Percentiles rank a stretch among this genome's conserved stretches.
These are phyloP conservation scores for Macrocentrus cingulum DNA, from an alignment of 1,140 invertebrate genomes.

Conservation along the genomic window DNA sequence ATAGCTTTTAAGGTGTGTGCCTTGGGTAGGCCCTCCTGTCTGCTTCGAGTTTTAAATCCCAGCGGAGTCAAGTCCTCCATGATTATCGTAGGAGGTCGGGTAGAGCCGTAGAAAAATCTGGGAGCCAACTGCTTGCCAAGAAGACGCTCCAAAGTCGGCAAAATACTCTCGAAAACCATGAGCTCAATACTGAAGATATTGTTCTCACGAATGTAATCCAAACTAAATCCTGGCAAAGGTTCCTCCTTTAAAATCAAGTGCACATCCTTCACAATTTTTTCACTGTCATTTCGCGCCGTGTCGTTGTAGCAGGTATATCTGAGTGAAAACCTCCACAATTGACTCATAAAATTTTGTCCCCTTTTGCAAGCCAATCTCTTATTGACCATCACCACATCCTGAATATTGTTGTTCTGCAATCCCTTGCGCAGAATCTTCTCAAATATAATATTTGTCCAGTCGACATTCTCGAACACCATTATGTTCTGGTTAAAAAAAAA, in stretches of 20 bases:
- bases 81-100: slow-evolving; percentile 5
- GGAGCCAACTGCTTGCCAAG: slow-evolving; percentile 7
- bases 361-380: not conserved
- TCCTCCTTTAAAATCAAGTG: slow-evolving; percentile 17
- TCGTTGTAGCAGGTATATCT: slow-evolving; percentile 1
- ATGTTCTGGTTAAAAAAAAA: slow-evolving; percentile 1
- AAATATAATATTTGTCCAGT: slow-evolving; percentile 17
- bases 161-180: slow-evolving; percentile 6
- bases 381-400: slow-evolving; percentile 11
- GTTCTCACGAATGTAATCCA: slow-evolving; percentile 13
- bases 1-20: slow-evolving; percentile 15
- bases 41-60: slow-evolving; percentile 5
- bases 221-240: slow-evolving; percentile 9
- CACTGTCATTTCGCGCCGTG: not conserved
- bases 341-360: slow-evolving; percentile 17
- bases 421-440: slow-evolving; percentile 8
- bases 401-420: not conserved
- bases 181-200: slow-evolving; percentile 8
- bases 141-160: slow-evolving; percentile 1
- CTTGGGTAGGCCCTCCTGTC: slow-evolving; percentile 5
- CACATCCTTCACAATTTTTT: not conserved
- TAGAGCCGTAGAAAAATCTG: slow-evolving; percentile 10
- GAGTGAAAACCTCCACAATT: slow-evolving; percentile 11
- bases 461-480: slow-evolving; percentile 6
- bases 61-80: slow-evolving; percentile 6